Conservation (phyloP, 2,797 vertebrate genomes). For the Chaenodraco wilsoni region DNA sequence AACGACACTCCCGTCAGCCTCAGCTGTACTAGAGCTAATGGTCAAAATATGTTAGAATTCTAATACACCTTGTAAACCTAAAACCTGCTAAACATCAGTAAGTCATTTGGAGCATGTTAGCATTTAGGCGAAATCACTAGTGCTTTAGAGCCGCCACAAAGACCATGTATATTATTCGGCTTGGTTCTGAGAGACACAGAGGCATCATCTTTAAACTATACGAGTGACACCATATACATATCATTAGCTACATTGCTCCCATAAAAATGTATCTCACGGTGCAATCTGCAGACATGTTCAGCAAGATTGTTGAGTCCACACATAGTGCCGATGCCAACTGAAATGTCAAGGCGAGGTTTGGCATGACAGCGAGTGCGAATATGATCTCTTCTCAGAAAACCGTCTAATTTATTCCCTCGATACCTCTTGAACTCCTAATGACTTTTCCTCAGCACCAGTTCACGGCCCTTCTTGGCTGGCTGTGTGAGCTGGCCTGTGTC, state of each 20-base stretch:
- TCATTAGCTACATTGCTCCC: constrained; percentile 15
- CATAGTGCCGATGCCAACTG: constrained; percentile 30
- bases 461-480: constrained; percentile 29
- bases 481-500: constrained; percentile 37
- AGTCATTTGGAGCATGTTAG: background rate
- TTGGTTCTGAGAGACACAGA: background rate
- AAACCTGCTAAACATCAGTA: background rate
- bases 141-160: background rate
- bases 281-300: constrained; percentile 42
- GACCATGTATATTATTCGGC: background rate
- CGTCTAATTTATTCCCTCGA: constrained; percentile 69
- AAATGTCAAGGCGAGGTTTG: constrained; percentile 63
- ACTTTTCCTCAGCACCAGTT: constrained; percentile 63
- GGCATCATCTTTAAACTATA: constrained; percentile 7
- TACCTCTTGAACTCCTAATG: constrained; percentile 71
- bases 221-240: constrained; percentile 22
- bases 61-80: background rate
- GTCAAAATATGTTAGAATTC: background rate
- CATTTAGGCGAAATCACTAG: background rate
- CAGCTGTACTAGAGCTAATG: background rate
- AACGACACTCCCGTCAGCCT: background rate
- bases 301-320: constrained; percentile 33
- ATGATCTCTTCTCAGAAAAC: constrained; percentile 51
- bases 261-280: constrained; percentile 29
- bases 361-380: constrained; percentile 48